Percentiles rank a stretch among this genome's conserved stretches.
Evolutionary conservation across 1,140 invertebrate genomes (phyloP).

Genomic region (Cheumatopsyche charites): DNA sequence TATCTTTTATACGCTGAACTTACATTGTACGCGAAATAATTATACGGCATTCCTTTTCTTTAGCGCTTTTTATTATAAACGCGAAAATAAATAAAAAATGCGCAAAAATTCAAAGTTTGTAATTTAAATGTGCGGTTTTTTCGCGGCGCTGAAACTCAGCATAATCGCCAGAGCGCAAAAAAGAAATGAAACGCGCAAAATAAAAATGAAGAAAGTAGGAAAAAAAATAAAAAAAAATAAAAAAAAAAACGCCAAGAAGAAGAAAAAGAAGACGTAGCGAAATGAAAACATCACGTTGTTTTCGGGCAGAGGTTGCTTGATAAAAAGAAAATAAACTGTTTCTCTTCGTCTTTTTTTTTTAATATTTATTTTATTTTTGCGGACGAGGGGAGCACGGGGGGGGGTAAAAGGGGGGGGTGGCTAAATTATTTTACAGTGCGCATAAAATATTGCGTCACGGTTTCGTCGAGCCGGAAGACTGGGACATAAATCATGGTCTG

Average conservation of each 20-base stretch:
- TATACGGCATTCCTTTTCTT: neutral
- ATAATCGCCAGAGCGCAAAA: neutral
- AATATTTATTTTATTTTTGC: no score
- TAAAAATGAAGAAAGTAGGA: neutral
- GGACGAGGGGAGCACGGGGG: no score
- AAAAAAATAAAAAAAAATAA: neutral
- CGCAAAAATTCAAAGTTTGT: no score
- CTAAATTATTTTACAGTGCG: conserved; percentile 48
- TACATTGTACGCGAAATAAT: neutral
- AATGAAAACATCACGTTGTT: conserved; percentile 35
- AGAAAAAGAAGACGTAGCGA: conserved; percentile 2
- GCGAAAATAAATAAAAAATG: no score
- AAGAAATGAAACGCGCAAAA: no score
- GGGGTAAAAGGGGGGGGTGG: neutral
- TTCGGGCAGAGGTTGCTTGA: conserved; percentile 31
- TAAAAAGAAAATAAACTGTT: conserved; percentile 41
- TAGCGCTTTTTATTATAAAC: conserved; percentile 6
- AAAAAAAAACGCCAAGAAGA: neutral
- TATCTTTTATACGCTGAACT: neutral
- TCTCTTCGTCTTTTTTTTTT: conserved; percentile 27
- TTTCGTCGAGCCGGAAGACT: conserved; percentile 48
- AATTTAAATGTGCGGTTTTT: no score
- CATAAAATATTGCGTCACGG: conserved; percentile 49
- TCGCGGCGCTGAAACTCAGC: neutral
- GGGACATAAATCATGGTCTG: conserved; percentile 46